Evolutionary conservation across 1,140 invertebrate genomes (phyloP).

Genomic region (Drosophila truncata): DNA sequence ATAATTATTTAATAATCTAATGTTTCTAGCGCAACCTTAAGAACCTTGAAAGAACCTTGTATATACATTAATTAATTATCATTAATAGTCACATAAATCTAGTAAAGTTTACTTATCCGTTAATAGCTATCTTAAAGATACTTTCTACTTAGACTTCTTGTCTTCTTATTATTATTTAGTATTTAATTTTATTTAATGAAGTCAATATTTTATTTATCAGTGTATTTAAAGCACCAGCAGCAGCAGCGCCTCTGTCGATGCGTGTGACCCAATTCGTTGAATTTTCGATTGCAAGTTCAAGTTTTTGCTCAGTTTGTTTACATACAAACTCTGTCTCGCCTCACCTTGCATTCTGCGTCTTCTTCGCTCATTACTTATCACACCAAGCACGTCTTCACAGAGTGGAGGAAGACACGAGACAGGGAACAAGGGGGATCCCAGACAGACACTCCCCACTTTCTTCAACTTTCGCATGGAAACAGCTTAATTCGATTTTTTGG

Average conservation of each 20-base stretch:
- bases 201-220: background rate
- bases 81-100: too few species aligned
- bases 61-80: too few species aligned
- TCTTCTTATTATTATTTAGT: too few species aligned
- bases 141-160: too few species aligned
- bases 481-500: constrained; percentile 19
- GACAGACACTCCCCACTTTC: constrained; percentile 45
- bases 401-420: background rate
- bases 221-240: constrained; percentile 19
- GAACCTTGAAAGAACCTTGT: too few species aligned
- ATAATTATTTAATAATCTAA: too few species aligned
- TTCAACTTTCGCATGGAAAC: constrained; percentile 35
- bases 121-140: too few species aligned
- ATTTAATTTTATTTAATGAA: background rate
- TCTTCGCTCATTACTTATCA: constrained; percentile 25
- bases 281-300: constrained; percentile 81
- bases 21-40: too few species aligned
- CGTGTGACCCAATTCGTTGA: constrained; percentile 76
- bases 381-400: constrained; percentile 31
- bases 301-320: constrained; percentile 56
- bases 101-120: too few species aligned
- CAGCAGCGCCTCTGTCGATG: constrained; percentile 63
- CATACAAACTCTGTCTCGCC: constrained; percentile 7
- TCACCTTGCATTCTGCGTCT: constrained; percentile 22
- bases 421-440: background rate